Evolutionary conservation across 2,797 vertebrate genomes (phyloP).

Genomic region (Syndactyla subalaris): DNA sequence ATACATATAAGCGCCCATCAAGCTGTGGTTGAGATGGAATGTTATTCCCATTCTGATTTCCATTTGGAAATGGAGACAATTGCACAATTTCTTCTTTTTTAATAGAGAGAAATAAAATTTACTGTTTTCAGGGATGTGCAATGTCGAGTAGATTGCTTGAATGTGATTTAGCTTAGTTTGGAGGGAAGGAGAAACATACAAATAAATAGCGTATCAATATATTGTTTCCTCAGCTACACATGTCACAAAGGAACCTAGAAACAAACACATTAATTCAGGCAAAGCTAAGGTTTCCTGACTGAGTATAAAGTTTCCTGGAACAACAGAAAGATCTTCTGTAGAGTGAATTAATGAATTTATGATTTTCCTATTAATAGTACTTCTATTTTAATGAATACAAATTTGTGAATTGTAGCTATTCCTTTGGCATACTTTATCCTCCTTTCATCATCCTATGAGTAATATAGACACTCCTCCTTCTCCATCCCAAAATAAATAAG

Average conservation of each 20-base stretch:
- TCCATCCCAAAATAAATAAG: neutral
- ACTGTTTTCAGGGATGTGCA: neutral
- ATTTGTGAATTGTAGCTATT: neutral
- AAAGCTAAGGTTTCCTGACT: neutral
- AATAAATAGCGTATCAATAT: neutral
- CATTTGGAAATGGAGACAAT: constrained; percentile 13
- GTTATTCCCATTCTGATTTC: constrained; percentile 27
- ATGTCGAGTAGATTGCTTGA: neutral
- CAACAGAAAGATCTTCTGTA: neutral
- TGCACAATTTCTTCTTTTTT: neutral
- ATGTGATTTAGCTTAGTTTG: neutral
- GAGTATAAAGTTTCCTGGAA: neutral
- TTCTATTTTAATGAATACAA: neutral
- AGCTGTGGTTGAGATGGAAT: constrained; percentile 1
- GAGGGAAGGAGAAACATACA: neutral
- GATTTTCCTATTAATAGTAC: neutral
- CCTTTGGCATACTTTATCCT: neutral
- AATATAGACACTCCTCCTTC: neutral
- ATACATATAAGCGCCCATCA: neutral
- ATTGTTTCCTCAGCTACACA: neutral
- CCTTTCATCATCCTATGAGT: neutral
- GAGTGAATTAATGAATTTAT: neutral
- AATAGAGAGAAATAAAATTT: neutral
- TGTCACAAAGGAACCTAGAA: neutral
- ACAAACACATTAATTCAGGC: neutral